Percentiles rank a stretch among this genome's conserved stretches.
phyloP scores from a whole-genome alignment of 2,888 invertebrate genomes.

The Aphrophora alni region DNA sequence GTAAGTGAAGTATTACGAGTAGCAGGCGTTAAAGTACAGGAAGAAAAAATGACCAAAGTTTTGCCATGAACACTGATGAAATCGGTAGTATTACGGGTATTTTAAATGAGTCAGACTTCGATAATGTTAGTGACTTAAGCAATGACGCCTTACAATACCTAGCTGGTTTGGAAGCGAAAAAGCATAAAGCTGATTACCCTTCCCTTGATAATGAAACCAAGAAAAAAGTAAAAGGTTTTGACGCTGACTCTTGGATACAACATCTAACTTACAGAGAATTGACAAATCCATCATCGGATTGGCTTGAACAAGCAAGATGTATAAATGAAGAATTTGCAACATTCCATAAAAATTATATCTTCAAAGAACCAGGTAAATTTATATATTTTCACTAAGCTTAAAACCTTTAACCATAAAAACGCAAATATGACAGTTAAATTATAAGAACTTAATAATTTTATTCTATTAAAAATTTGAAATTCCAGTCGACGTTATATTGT shows the following conservation, averaged over 20 bases:
- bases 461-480: too few relatives aligned
- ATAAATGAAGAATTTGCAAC: not conserved
- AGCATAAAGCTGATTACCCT: not conserved
- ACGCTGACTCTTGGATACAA: not conserved
- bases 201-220: not conserved
- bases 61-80: not conserved
- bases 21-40: not conserved
- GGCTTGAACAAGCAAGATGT: not conserved
- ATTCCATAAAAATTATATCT: not conserved
- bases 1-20: constrained; percentile 24
- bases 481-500: too few relatives aligned
- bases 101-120: not conserved
- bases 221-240: not conserved
- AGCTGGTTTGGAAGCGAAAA: constrained; percentile 21
- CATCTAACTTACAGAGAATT: constrained; percentile 23
- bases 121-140: not conserved
- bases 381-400: too few relatives aligned
- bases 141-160: not conserved
- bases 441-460: too few relatives aligned
- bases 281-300: constrained; percentile 6
- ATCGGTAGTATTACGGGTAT: not conserved
- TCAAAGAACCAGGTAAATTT: too few relatives aligned
- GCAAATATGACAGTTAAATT: too few relatives aligned
- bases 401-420: too few relatives aligned
- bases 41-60: not conserved